phyloP scores from a whole-genome alignment of 2,113 vertebrate genomes.

The Ctenodactylus gundi region DNA sequence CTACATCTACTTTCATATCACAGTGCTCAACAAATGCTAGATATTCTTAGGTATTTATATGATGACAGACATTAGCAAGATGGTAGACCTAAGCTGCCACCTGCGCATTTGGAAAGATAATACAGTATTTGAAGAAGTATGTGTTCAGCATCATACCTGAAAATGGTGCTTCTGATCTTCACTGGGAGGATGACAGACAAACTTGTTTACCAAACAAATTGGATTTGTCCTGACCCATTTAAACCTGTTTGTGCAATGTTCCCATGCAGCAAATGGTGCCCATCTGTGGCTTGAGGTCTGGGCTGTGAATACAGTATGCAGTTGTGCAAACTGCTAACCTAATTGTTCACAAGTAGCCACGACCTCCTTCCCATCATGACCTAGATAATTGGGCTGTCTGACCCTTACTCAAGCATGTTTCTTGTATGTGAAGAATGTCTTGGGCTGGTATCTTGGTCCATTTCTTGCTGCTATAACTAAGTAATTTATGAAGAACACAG shows the following conservation, averaged over 20 bases:
- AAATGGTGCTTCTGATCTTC: background rate
- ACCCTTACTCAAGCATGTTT: background rate
- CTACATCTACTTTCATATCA: background rate
- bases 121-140: background rate
- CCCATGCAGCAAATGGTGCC: background rate
- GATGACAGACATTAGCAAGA: background rate
- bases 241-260: rapidly evolving
- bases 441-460: background rate
- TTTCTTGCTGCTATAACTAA: background rate
- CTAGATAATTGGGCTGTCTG: background rate
- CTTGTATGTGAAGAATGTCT: rapidly evolving
- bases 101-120: background rate
- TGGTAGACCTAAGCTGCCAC: background rate
- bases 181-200: background rate
- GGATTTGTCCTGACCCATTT: background rate
- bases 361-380: background rate
- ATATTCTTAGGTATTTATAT: background rate
- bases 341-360: rapidly evolving
- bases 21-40: background rate
- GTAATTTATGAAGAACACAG: background rate
- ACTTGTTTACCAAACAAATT: background rate
- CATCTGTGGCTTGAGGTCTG: background rate
- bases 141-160: background rate
- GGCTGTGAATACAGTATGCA: background rate
- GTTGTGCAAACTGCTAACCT: background rate